These are phyloP conservation scores for Strongylocentrotus purpuratus DNA, from an alignment of 35 echinoderm and acorn worm genomes.

Conservation along the genomic window DNA sequence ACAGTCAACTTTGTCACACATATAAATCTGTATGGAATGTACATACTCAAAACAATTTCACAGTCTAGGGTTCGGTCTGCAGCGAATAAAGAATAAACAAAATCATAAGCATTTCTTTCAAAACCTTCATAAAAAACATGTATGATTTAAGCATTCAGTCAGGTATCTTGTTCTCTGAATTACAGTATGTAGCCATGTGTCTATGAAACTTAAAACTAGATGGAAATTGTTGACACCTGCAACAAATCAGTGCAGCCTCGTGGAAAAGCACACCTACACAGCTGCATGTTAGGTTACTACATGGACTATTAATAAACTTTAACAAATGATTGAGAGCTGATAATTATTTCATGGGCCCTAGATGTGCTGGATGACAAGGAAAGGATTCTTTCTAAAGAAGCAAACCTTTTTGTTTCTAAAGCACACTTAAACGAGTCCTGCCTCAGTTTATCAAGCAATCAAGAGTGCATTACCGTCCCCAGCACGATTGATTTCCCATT, in stretches of 20 bases:
- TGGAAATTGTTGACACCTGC: background rate
- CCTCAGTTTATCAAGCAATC: background rate
- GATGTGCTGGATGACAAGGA: background rate
- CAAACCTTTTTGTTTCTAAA: background rate
- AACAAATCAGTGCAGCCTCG: background rate
- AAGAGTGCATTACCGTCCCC: background rate
- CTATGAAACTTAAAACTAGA: background rate
- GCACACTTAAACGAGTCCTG: background rate
- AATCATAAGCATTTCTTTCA: no score
- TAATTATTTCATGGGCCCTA: background rate
- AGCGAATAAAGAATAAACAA: no score
- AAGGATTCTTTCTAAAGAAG: background rate
- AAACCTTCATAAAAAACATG: background rate
- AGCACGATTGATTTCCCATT: constrained; percentile 9
- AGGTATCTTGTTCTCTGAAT: background rate
- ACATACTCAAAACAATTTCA: no score
- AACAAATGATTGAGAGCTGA: background rate
- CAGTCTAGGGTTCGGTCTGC: no score
- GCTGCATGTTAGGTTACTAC: background rate
- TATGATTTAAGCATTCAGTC: background rate
- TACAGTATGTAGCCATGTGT: background rate
- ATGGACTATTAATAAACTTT: background rate
- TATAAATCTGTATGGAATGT: no score
- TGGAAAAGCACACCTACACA: background rate
- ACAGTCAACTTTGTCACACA: no score